phyloP scores from a whole-genome alignment of 2,888 invertebrate genomes.

The Megastigmus dorsalis region DNA sequence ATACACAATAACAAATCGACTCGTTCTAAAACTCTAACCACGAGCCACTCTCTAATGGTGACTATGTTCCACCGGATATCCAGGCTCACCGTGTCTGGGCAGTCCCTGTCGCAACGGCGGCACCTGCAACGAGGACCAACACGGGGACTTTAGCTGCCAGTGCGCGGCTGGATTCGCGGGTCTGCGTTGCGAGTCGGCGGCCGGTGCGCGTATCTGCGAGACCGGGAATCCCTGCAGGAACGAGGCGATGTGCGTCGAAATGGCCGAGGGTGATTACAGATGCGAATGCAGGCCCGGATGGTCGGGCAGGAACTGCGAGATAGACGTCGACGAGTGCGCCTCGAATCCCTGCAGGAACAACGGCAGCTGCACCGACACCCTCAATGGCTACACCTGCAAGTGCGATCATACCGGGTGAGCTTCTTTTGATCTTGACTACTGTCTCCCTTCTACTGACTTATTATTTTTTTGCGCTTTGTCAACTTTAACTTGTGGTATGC shows the following conservation, averaged over 20 bases:
- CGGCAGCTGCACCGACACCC: slow-evolving; percentile 83
- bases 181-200: slow-evolving; percentile 78
- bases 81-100: slow-evolving; percentile 76
- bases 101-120: slow-evolving; percentile 89
- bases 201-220: slow-evolving; percentile 76
- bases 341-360: slow-evolving; percentile 83
- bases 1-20: too few species aligned
- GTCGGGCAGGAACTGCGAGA: slow-evolving; percentile 83
- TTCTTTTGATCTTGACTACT: neutral
- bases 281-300: slow-evolving; percentile 78
- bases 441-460: neutral
- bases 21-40: too few species aligned
- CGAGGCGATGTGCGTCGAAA: slow-evolving; percentile 83
- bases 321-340: slow-evolving; percentile 79
- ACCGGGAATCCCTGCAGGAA: slow-evolving; percentile 83
- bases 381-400: slow-evolving; percentile 86
- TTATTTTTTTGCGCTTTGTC: too few species aligned
- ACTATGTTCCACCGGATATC: too few species aligned
- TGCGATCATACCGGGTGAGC: slow-evolving; percentile 82
- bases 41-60: too few species aligned
- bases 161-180: slow-evolving; percentile 80
- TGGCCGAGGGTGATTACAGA: slow-evolving; percentile 75
- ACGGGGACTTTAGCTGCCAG: slow-evolving; percentile 75
- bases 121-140: slow-evolving; percentile 81
- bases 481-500: too few species aligned